A percentile compares a stretch with the other conserved stretches of the same genome.
phyloP scores from a whole-genome alignment of 2,888 invertebrate genomes.

The Coremacera marginata region DNA sequence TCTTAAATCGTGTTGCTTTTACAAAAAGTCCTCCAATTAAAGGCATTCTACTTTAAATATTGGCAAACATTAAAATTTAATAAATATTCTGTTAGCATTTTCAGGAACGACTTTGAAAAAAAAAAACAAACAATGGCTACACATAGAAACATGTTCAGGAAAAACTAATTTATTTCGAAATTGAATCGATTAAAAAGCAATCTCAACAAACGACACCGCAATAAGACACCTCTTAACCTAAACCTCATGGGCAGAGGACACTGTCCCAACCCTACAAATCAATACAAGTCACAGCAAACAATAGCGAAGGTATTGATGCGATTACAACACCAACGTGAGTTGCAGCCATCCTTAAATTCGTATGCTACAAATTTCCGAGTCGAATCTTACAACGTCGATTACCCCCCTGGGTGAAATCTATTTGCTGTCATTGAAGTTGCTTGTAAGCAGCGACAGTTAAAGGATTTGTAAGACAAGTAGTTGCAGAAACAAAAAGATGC shows the following conservation, averaged over 20 bases:
- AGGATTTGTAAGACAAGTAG: slow-evolving; percentile 58
- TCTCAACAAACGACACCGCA: slow-evolving; percentile 60
- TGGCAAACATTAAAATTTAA: too few relatives aligned
- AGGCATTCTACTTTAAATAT: too few relatives aligned
- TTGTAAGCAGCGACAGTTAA: slow-evolving; percentile 59
- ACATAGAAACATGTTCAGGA: background rate
- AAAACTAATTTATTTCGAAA: slow-evolving; percentile 69
- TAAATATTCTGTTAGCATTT: too few relatives aligned
- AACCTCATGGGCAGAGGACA: slow-evolving; percentile 8
- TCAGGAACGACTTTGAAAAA: too few relatives aligned
- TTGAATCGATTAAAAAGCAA: slow-evolving; percentile 70
- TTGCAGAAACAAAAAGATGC: background rate
- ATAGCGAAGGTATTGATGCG: slow-evolving; percentile 45
- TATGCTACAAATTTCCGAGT: slow-evolving; percentile 61
- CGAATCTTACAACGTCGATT: slow-evolving; percentile 68
- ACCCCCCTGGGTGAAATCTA: slow-evolving; percentile 69
- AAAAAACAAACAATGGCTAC: too few relatives aligned
- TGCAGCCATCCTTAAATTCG: slow-evolving; percentile 14
- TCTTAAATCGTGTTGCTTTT: too few relatives aligned
- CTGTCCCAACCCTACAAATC: slow-evolving; percentile 23
- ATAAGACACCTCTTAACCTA: slow-evolving; percentile 56
- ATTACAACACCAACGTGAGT: slow-evolving; percentile 50
- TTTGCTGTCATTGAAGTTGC: slow-evolving; percentile 61
- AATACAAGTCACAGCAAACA: slow-evolving; percentile 29
- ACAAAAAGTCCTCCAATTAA: too few relatives aligned